Evolutionary conservation across 2,113 vertebrate genomes (phyloP).

Genomic region (Oceanodroma tethys): DNA sequence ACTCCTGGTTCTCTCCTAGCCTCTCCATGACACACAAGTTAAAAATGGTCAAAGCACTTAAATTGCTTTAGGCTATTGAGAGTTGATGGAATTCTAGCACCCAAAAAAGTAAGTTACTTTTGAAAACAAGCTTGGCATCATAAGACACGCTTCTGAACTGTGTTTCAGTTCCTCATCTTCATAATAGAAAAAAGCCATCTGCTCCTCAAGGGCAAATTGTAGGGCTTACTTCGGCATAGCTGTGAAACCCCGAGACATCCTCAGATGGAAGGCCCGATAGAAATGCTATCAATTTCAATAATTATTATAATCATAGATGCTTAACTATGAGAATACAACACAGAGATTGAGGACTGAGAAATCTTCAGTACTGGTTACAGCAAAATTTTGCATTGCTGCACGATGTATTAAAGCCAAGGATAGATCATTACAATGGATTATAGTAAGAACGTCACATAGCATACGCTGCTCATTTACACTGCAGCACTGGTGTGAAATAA

Average conservation of each 20-base stretch:
- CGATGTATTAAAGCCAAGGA: background rate
- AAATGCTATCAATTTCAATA: conserved; percentile 23
- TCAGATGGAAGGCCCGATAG: background rate
- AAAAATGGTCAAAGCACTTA: background rate
- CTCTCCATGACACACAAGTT: background rate
- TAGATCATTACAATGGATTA: conserved; percentile 6
- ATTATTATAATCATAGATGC: conserved; percentile 25
- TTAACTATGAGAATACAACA: background rate
- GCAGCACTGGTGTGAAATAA: conserved; percentile 13
- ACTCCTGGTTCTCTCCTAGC: background rate
- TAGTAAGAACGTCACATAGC: background rate
- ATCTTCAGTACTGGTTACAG: background rate
- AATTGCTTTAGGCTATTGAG: background rate
- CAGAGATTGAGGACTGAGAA: background rate
- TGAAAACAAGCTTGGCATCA: background rate
- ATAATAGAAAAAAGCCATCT: conserved; percentile 31
- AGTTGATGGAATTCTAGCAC: background rate
- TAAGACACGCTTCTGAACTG: background rate
- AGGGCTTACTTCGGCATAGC: conserved; percentile 37
- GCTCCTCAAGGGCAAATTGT: conserved; percentile 41
- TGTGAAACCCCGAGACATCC: background rate
- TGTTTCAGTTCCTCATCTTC: conserved; percentile 7
- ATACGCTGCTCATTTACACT: background rate
- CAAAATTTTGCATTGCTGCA: background rate
- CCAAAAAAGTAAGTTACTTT: background rate